phyloP scores from a whole-genome alignment of 2,888 invertebrate species.

The Tipula confusa region DNA sequence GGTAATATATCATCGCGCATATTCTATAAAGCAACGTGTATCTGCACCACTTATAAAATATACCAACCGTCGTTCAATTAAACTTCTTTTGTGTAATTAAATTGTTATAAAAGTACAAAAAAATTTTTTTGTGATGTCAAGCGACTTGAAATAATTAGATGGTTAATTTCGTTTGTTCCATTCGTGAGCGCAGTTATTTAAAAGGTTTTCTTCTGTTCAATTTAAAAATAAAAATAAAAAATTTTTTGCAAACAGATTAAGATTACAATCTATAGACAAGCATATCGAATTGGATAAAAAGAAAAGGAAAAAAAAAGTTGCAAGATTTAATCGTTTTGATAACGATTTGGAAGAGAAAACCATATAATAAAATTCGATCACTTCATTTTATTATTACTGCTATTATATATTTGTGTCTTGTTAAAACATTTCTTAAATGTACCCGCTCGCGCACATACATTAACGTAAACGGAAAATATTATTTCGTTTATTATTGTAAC shows the following conservation, averaged over 20 bases:
- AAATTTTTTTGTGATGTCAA: neutral
- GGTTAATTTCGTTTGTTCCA: neutral
- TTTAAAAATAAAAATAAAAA: too few species aligned
- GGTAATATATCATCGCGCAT: neutral
- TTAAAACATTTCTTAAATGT: neutral
- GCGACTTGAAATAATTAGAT: neutral
- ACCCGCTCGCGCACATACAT: too few species aligned
- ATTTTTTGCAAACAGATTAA: neutral
- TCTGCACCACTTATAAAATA: neutral
- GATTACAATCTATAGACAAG: constrained; percentile 20
- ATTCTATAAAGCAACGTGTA: neutral
- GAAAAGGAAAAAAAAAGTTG: neutral
- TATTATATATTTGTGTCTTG: neutral
- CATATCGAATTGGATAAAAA: neutral
- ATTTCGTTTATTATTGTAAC: too few species aligned
- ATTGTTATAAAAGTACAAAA: neutral
- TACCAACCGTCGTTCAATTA: neutral
- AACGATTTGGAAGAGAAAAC: neutral
- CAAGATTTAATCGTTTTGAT: neutral
- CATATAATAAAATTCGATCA: neutral
- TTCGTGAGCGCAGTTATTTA: neutral
- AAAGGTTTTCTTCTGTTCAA: neutral
- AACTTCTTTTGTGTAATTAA: neutral
- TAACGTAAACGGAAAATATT: too few species aligned
- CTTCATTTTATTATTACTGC: neutral